Evolutionary conservation across 2,797 vertebrate species (phyloP).

Genomic region (Aeoliscus strigatus): DNA sequence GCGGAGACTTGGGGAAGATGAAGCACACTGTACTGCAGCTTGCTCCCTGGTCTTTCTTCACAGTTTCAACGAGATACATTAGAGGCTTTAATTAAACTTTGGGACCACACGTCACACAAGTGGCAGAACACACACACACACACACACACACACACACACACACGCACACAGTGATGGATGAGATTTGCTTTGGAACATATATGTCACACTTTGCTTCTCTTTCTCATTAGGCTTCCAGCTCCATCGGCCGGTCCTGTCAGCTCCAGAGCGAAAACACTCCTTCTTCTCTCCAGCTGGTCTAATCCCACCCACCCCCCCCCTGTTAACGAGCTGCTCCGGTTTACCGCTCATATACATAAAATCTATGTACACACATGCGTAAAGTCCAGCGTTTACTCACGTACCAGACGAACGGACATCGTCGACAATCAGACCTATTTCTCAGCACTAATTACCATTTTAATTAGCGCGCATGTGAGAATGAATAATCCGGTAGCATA

Average conservation of each 20-base stretch:
- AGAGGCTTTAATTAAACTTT: constrained; percentile 54
- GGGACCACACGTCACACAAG: constrained; percentile 17
- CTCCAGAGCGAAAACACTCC: too few relatives aligned
- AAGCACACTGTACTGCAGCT: constrained; percentile 12
- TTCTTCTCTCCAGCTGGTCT: too few relatives aligned
- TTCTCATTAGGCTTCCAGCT: constrained; percentile 27
- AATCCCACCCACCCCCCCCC: too few relatives aligned
- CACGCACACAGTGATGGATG: constrained; percentile 22
- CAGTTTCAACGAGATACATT: constrained; percentile 51
- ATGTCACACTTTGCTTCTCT: constrained; percentile 26
- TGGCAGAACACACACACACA: constrained; percentile 5
- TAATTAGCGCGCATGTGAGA: constrained; percentile 66
- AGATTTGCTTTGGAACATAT: constrained; percentile 22
- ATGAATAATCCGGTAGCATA: constrained; percentile 66
- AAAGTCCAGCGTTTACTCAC: neutral
- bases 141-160: too few relatives aligned
- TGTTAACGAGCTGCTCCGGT: too few relatives aligned
- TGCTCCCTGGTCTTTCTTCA: constrained; percentile 19
- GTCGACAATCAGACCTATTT: constrained; percentile 30
- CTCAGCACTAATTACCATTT: constrained; percentile 68
- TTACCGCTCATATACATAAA: too few relatives aligned
- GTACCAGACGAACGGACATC: neutral
- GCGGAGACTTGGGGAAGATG: too few relatives aligned
- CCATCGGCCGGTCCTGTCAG: neutral
- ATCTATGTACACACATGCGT: neutral